phyloP scores from a whole-genome alignment of 2,113 vertebrate genomes.

The Cavia aperea region DNA sequence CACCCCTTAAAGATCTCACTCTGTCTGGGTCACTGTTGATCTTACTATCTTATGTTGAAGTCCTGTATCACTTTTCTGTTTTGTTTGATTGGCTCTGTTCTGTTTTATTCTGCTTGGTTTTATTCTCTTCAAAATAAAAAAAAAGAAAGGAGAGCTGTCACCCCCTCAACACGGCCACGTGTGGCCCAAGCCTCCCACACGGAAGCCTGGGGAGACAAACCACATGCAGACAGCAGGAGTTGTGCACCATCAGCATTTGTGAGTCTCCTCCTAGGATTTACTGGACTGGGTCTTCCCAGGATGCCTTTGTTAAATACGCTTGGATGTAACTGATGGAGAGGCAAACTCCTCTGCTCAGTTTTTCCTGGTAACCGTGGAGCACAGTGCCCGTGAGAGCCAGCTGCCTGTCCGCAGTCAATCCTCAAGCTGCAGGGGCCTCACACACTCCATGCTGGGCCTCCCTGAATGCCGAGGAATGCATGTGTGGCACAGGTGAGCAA shows the following conservation, averaged over 20 bases:
- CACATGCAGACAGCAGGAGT: not conserved
- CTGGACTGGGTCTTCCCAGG: accelerated
- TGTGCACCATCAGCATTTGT: not conserved
- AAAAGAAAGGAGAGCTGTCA: no score
- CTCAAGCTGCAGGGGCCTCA: not conserved
- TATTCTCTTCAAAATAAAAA: no score
- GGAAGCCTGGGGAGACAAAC: not conserved
- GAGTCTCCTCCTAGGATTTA: not conserved
- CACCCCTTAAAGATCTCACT: not conserved
- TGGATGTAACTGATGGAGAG: not conserved
- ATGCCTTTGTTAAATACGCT: not conserved
- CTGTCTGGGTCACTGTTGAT: no score
- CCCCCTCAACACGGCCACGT: not conserved
- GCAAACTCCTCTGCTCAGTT: not conserved
- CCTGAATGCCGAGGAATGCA: accelerated
- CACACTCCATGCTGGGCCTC: accelerated
- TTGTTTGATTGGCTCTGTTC: no score
- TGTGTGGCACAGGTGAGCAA: not conserved
- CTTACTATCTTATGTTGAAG: no score
- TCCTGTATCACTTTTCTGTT: no score
- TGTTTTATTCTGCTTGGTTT: no score
- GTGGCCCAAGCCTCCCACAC: not conserved
- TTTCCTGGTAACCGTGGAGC: not conserved
- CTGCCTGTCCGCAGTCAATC: not conserved
- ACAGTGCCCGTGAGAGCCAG: not conserved